Percentiles rank a stretch among this genome's conserved stretches.
Evolutionary conservation across 2,888 invertebrate species (phyloP).

Genomic region (Macropis europaea): DNA sequence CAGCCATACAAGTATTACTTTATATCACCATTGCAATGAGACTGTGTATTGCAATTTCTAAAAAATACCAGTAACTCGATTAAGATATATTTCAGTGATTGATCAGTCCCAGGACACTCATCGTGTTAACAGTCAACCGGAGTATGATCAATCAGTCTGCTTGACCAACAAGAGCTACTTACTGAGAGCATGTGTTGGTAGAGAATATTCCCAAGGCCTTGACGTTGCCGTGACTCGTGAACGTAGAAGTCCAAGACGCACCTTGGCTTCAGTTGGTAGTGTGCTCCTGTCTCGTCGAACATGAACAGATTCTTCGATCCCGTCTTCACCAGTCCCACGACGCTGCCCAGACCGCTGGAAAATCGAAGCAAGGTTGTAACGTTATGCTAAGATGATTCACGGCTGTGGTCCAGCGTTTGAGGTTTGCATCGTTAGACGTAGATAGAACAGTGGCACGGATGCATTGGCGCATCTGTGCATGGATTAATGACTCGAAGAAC

Average conservation of each 20-base stretch:
- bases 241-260: slow-evolving; percentile 97
- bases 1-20: no score
- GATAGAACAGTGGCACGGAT: not conserved
- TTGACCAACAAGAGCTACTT: slow-evolving; percentile 61
- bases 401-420: slow-evolving; percentile 8
- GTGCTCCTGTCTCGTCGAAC: slow-evolving; percentile 86
- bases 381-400: slow-evolving; percentile 46
- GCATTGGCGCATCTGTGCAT: not conserved
- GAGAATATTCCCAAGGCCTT: slow-evolving; percentile 90
- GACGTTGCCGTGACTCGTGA: slow-evolving; percentile 90
- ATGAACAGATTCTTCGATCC: slow-evolving; percentile 95
- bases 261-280: slow-evolving; percentile 90
- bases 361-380: slow-evolving; percentile 54
- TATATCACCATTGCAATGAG: no score
- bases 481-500: not conserved
- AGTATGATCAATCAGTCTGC: not conserved
- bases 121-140: no score
- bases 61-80: no score
- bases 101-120: no score
- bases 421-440: slow-evolving; percentile 5
- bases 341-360: slow-evolving; percentile 84
- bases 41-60: no score
- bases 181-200: slow-evolving; percentile 95
- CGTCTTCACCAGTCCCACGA: slow-evolving; percentile 94
- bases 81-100: no score